Percentiles rank a stretch among this genome's conserved stretches.
These are phyloP conservation scores for Galeruca laticollis DNA, from an alignment of 2,888 invertebrate species.

Conservation along the genomic window DNA sequence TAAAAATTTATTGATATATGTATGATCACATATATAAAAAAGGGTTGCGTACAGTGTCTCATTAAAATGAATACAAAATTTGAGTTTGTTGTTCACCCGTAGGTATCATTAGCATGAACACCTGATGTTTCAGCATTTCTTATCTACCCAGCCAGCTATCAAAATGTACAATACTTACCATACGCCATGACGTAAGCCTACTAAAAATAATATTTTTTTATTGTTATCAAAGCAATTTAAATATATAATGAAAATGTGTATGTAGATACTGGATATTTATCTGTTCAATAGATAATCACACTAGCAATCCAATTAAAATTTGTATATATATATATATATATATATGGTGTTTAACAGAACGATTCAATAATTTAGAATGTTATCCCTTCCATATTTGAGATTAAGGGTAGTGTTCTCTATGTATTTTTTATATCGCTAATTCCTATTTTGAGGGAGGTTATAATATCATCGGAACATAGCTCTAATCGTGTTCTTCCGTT, in stretches of 20 bases:
- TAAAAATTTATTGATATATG: not conserved
- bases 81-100: not conserved
- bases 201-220: conserved; percentile 8
- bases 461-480: no score
- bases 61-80: conserved; percentile 8
- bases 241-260: conserved; percentile 6
- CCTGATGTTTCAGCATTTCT: conserved; percentile 9
- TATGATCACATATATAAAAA: not conserved
- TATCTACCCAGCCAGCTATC: conserved; percentile 20
- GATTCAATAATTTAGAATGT: no score
- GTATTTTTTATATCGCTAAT: no score
- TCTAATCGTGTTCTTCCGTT: no score
- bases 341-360: no score
- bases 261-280: not conserved
- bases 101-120: conserved; percentile 12
- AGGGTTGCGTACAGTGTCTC: not conserved
- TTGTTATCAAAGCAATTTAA: conserved; percentile 12
- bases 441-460: no score
- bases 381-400: no score
- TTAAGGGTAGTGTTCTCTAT: no score
- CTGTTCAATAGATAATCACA: not conserved
- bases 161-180: conserved; percentile 17
- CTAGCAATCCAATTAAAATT: not conserved
- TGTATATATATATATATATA: no score
- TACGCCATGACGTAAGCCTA: conserved; percentile 16